Percentiles rank a stretch among this genome's conserved stretches.
These are phyloP conservation scores for Acridotheres tristis DNA, from an alignment of 2,797 vertebrate genomes.

Conservation along the genomic window DNA sequence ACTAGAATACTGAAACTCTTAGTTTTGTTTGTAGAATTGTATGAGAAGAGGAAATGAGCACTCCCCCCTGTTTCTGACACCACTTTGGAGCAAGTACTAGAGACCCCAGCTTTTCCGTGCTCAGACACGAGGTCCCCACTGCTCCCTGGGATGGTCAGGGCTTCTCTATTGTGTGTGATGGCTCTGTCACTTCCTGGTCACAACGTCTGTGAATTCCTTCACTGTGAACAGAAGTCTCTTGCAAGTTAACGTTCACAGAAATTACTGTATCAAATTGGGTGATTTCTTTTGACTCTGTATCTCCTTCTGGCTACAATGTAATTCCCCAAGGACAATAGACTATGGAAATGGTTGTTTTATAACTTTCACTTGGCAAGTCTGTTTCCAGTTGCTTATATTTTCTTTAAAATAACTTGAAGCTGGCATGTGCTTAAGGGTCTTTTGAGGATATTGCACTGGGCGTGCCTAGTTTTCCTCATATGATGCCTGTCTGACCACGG, in stretches of 20 bases:
- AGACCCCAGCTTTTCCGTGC: background rate
- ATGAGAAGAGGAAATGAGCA: background rate
- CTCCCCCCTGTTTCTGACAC: background rate
- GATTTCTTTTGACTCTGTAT: background rate
- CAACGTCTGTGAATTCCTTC: background rate
- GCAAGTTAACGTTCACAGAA: background rate
- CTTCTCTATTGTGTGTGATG: background rate
- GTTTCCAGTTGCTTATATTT: background rate
- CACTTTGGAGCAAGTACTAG: background rate
- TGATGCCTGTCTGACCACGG: fast-evolving
- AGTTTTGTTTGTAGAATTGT: background rate
- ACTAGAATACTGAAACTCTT: background rate
- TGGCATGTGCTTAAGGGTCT: background rate
- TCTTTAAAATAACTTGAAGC: background rate
- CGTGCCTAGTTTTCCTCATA: background rate
- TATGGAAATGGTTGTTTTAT: background rate
- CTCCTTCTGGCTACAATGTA: background rate
- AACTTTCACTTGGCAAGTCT: background rate
- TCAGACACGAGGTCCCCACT: fast-evolving
- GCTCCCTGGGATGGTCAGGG: background rate
- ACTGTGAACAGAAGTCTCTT: background rate
- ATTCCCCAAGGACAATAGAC: background rate
- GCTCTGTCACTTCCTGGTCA: background rate
- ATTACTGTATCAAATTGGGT: background rate
- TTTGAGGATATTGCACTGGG: background rate